Evolutionary conservation across 2,888 invertebrate genomes (phyloP), one percentile per base, ranked within the genome.

Genomic region (Machimus atricapillus): DNA sequence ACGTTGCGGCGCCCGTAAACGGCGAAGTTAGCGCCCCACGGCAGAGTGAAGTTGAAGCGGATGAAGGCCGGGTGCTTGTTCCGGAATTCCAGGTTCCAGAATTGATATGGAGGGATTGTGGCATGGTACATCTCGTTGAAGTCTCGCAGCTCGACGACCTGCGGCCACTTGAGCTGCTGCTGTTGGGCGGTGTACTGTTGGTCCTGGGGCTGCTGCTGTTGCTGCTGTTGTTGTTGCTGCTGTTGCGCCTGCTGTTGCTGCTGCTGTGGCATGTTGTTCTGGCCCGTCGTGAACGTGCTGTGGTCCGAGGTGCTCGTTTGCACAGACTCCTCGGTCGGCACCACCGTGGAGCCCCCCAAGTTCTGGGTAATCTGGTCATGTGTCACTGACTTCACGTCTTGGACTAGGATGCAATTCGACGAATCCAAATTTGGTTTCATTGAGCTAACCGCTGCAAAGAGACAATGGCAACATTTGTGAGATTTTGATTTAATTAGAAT

Each of bases 1-100:
- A 98, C 97, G 93, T 98, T 98, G 90, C 98, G 95, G 89, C 99
- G 94, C 43, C 98, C 98, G 93, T 99, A 98, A 88, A 99, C 96
- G 82, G 98, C 99, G 91, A 99, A 97, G 93, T 97, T 97, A 85
- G 97, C 97, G 90, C 97, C 97, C 97, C 97, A 97, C 76, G 97
- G 97, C 90, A 98, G 94, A 88, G 97, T 97, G 91, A 98, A 96
- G 93, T 98, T 98, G 93, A 97, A 95, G 90, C 96, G 95, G 91
- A 97, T 96, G 92, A 97, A 97, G 89, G 97, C 96, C 89, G 97
- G 97, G 93, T 97, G 97, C 93, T 97, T 97, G 93, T 97, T 97
- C 90, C 96, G 95, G 92, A 98, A 97, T 93, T 97, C 97, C 89
- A 97, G 95, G 93, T 97, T 97, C 98, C 97, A 98, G 93, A 97